Conservation (phyloP, 2,888 invertebrate species). For the Carcina quercana region DNA sequence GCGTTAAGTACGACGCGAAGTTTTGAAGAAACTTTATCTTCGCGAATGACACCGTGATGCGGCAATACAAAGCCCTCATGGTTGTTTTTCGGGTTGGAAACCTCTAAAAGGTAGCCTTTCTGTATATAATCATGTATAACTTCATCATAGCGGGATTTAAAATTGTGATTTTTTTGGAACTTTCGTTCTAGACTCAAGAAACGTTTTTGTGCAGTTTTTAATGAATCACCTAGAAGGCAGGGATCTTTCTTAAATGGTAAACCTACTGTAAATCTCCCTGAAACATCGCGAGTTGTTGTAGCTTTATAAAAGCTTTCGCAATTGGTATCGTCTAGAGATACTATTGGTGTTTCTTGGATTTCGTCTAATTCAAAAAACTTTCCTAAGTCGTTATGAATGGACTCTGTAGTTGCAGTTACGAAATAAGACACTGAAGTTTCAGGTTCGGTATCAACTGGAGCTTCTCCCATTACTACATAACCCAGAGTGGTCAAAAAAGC, state of each 20-base stretch:
- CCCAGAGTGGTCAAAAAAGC: too few species aligned
- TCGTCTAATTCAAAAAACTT: slow-evolving; percentile 8
- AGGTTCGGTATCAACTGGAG: too few species aligned
- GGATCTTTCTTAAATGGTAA: slow-evolving; percentile 9
- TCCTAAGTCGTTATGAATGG: neutral
- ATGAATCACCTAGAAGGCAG: slow-evolving; percentile 8
- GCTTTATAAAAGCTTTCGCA: slow-evolving; percentile 4
- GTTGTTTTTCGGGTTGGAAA: neutral
- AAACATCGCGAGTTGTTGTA: neutral
- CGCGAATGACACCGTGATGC: slow-evolving; percentile 1
- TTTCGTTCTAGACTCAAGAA: slow-evolving; percentile 6
- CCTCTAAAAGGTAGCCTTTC: slow-evolving; percentile 3
- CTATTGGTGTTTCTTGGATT: neutral
- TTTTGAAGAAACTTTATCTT: neutral
- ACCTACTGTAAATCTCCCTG: slow-evolving; percentile 4
- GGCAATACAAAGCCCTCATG: slow-evolving; percentile 1
- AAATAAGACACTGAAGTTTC: too few species aligned
- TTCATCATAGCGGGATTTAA: slow-evolving; percentile 5
- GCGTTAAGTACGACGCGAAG: neutral
- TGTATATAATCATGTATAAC: slow-evolving; percentile 8
- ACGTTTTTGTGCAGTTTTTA: slow-evolving; percentile 4
- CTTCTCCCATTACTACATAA: too few species aligned
- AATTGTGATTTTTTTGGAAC: neutral
- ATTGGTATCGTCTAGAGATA: slow-evolving; percentile 8
- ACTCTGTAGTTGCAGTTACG: neutral